Percentiles rank a stretch among this genome's conserved stretches.
Evolutionary conservation across 2,113 vertebrate genomes (phyloP).

Genomic region (Vireo altiloquus): DNA sequence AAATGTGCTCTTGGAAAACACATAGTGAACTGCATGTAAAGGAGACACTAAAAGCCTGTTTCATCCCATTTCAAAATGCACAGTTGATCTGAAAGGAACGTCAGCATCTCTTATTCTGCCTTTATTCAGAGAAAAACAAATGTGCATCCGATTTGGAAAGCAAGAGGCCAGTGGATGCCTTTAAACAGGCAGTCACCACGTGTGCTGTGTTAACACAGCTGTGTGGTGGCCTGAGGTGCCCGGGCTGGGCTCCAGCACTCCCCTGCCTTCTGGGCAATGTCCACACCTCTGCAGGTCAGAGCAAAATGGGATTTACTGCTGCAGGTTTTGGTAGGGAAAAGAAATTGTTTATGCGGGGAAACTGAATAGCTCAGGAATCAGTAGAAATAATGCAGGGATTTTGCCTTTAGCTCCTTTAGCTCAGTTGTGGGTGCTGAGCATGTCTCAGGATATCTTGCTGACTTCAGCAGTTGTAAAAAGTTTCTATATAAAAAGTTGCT

Average conservation of each 20-base stretch:
- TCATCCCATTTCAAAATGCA: conserved; percentile 41
- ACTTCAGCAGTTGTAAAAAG: not conserved
- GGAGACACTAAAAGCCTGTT: conserved; percentile 44
- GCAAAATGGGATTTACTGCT: not conserved
- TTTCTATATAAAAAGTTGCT: not conserved
- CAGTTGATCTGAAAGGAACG: conserved; percentile 27
- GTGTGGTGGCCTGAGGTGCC: not conserved
- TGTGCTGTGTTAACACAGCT: not conserved
- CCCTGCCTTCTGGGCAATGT: not conserved
- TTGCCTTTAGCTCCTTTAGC: not conserved
- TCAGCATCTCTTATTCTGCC: conserved; percentile 36
- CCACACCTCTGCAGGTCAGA: not conserved
- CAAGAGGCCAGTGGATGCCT: not conserved
- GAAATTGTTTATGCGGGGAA: not conserved
- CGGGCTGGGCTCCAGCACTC: not conserved
- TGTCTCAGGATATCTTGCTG: not conserved
- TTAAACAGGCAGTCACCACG: not conserved
- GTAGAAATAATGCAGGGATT: not conserved
- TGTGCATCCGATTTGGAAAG: conserved; percentile 23
- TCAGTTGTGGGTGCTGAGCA: not conserved
- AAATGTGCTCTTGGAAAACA: conserved; percentile 35
- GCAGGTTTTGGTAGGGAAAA: not conserved
- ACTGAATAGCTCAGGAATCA: not conserved
- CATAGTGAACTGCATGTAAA: conserved; percentile 48
- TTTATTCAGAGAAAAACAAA: conserved; percentile 35